A percentile compares a stretch with the other conserved stretches of the same genome.
phyloP scores from a whole-genome alignment of 2,888 invertebrate species.

The Trachelus iudaicus region DNA sequence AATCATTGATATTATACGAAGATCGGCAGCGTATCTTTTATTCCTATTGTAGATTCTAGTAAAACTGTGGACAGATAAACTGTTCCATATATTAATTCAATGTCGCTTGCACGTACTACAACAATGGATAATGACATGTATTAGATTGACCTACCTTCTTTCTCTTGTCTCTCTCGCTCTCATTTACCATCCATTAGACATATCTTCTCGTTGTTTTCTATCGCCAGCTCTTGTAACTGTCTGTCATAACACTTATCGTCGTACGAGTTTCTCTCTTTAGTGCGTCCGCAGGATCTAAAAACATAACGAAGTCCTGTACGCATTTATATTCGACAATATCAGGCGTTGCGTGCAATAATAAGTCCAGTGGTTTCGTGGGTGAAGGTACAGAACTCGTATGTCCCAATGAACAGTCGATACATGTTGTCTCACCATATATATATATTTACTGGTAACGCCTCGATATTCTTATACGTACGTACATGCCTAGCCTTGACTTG shows the following conservation, averaged over 20 bases:
- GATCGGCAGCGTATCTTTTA: not conserved
- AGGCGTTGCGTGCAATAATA: not conserved
- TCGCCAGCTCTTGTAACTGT: not conserved
- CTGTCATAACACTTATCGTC: not conserved
- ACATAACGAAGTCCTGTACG: not conserved
- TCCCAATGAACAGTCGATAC: not conserved
- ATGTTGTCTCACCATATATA: not conserved
- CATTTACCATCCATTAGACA: not conserved
- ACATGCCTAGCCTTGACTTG: constrained; percentile 30
- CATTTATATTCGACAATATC: not conserved
- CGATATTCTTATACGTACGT: not conserved
- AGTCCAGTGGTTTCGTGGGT: not conserved
- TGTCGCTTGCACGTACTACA: not conserved
- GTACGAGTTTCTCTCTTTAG: not conserved
- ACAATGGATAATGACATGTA: too few relatives aligned
- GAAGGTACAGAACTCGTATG: not conserved
- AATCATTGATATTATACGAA: not conserved
- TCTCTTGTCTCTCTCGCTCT: not conserved
- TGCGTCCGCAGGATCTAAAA: not conserved
- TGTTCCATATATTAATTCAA: not conserved
- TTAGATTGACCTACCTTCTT: not conserved
- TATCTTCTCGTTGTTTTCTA: not conserved
- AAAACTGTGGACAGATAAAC: not conserved
- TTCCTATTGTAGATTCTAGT: not conserved
- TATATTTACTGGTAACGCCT: constrained; percentile 28